These are phyloP conservation scores for Theretra japonica DNA, from an alignment of 2,888 invertebrate species.

Conservation along the genomic window DNA sequence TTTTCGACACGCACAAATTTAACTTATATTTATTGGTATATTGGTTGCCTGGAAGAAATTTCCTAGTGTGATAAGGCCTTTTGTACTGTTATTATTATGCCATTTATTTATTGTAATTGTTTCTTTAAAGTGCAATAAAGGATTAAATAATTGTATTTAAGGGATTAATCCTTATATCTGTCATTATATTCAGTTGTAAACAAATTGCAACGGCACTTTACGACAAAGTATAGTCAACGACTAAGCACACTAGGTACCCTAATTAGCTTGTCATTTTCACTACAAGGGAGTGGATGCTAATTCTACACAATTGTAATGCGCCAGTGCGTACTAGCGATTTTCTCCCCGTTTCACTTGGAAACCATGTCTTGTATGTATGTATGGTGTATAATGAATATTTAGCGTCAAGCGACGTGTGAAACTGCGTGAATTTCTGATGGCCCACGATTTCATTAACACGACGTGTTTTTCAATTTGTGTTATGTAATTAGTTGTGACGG, in stretches of 20 bases:
- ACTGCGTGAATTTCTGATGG: not conserved
- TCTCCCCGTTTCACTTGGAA: constrained; percentile 25
- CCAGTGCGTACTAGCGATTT: constrained; percentile 4
- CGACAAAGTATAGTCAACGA: too few relatives aligned
- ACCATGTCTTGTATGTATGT: constrained; percentile 19
- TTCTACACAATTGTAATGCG: constrained; percentile 16
- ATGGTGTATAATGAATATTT: constrained; percentile 25
- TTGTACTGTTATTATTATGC: too few relatives aligned
- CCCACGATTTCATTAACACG: constrained; percentile 11
- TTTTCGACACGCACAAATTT: too few relatives aligned
- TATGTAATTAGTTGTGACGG: constrained; percentile 5
- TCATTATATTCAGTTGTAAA: too few relatives aligned
- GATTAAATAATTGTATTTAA: too few relatives aligned
- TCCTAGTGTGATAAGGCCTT: too few relatives aligned
- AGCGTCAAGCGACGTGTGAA: constrained; percentile 20
- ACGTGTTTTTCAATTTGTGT: not conserved
- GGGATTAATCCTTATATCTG: too few relatives aligned
- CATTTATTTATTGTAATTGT: too few relatives aligned
- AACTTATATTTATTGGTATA: too few relatives aligned
- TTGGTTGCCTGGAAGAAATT: too few relatives aligned
- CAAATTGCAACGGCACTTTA: too few relatives aligned
- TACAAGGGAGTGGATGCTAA: constrained; percentile 7
- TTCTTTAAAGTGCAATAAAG: too few relatives aligned
- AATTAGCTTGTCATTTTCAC: not conserved
- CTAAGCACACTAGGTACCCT: not conserved